Evolutionary conservation across 92 coral and sea anemone species (phyloP), one percentile per base, ranked within the genome.

Genomic region (Parazoanthus swiftii): DNA sequence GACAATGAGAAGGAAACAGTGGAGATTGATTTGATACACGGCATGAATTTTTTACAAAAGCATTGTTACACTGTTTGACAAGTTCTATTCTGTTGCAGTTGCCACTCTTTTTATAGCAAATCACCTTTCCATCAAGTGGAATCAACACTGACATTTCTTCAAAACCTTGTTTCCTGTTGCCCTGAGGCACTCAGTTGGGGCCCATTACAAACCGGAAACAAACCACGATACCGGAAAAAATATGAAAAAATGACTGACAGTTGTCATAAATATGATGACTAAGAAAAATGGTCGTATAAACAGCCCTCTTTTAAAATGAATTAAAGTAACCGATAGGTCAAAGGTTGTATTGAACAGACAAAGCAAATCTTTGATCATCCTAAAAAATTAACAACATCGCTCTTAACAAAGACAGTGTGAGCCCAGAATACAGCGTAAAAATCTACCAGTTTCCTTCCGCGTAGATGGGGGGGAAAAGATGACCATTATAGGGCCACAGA

Each of bases 121-220:
- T 82, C 77, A 38, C 8, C 54, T 67, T 70, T 71, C 46, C 65
- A 72, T 84, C 85, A 80, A 35, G 26, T 80, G 71, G 85, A 3
- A 16, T 56, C 66, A 84, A 50, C 77, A 63, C 48, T 75, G 77
- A 25, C 79, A 84, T 72, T 84, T 84, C 20, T 72, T 20, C 77
- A 46, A 51, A 84, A 84, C 79, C 87, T 3, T 48, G 79, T 84
- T 84, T 84, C 87, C 87, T 54, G 87, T 72, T n/a, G 25, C 58
- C 68, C 87, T 11, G 66, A 3, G 58, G 78, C 87, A 26, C 44
- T 82, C 76, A 70, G 74, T 84, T 68, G 56, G 46, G 68, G 79
- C 68, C 87, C 87, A 84, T 84, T 84, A 84, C 68, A 54, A 84
- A 84, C 87, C 79, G 87, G 87, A 84, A 84, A 72, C 79, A 72